Base-by-base conservation (phyloP, 2,797 vertebrate genomes). In the Varecia variegata region DNA sequence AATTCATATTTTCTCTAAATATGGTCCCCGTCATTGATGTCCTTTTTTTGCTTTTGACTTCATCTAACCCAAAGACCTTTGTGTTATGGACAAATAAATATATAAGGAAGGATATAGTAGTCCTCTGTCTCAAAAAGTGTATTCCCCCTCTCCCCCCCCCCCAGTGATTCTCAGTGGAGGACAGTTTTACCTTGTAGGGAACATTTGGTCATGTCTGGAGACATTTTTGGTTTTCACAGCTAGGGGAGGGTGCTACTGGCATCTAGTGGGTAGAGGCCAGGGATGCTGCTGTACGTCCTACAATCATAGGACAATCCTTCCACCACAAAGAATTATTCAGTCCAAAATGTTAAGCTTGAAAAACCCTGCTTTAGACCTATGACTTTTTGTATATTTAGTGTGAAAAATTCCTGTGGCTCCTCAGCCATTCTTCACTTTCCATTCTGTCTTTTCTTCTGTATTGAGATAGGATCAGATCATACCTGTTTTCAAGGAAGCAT, bases 31-130 rank as follows among this genome's bases (percentile, higher is more conserved):
- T 76, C 84, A 5, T 67, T 95, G 52, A 58, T 95, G 35, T n/a
- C 43, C 17, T 90, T 96, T 90, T 67, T 93, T 93, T 68, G 18
- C 67, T 93, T 96, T 92, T 84, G 4, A 68, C 35, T 54, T 91
- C 45, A 89, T 89, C 14, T 93, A 95, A 71, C 30, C 38, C 67
- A 77, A 70, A 96, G 47, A 76, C 12, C 10, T 89, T 94, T 93
- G 62, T 94, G 86, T 79, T 94, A 89, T 27, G 7, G n/a, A 86
- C 35, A 88, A 74, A 79, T 62, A 88, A 74, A 79, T 62, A 62
- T 35, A 17, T 85, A 62, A 85, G 30, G 45, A 95, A 76, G 38
- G 20, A n/a, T 67, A 1, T 52, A 81, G 32, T 12, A 73, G 79
- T 89, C 4, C 3, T 76, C 10, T 96, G 38, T 83, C 62, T 13